Percentiles rank a stretch among this genome's conserved stretches.
These are phyloP conservation scores for Ophthalmolycus amberensis DNA, from an alignment of 2,113 vertebrate genomes.

Conservation along the genomic window DNA sequence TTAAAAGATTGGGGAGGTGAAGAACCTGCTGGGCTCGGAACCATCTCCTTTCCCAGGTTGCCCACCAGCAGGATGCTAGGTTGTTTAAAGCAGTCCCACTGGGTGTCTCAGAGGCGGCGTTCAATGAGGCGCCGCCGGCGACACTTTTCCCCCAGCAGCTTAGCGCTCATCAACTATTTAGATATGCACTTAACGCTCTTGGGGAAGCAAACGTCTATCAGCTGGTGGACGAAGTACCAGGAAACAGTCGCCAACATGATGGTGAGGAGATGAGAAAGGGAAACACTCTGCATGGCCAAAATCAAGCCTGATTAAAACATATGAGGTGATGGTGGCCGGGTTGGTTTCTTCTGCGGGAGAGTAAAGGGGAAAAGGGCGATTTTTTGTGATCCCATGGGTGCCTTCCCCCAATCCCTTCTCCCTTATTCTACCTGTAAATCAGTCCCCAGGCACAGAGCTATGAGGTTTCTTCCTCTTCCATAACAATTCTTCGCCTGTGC, in stretches of 20 bases:
- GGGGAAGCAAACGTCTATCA: conserved; percentile 68
- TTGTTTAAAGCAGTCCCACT: conserved; percentile 79
- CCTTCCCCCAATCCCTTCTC: neutral
- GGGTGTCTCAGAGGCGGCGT: conserved; percentile 67
- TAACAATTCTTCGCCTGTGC: conserved; percentile 18
- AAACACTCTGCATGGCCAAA: neutral
- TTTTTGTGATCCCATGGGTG: conserved; percentile 33
- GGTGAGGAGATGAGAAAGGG: neutral
- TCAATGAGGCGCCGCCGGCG: conserved; percentile 74
- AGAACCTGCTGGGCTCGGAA: conserved; percentile 65
- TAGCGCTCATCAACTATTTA: conserved; percentile 83
- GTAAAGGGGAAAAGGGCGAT: neutral
- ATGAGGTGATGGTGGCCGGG: neutral
- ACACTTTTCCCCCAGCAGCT: conserved; percentile 76
- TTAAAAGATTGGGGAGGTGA: conserved; percentile 64
- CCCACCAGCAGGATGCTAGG: conserved; percentile 64
- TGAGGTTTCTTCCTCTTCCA: conserved; percentile 38
- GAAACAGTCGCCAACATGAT: conserved; percentile 48
- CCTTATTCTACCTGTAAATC: conserved; percentile 31
- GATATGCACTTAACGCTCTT: conserved; percentile 79
- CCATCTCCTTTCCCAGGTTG: conserved; percentile 64
- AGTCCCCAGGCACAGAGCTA: conserved; percentile 55
- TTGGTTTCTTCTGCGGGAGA: neutral
- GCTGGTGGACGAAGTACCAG: conserved; percentile 45
- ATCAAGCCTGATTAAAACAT: conserved; percentile 31